A percentile compares a stretch with the other conserved stretches of the same genome.
phyloP scores from a whole-genome alignment of 2,113 vertebrate species.

The Vulpes lagopus region DNA sequence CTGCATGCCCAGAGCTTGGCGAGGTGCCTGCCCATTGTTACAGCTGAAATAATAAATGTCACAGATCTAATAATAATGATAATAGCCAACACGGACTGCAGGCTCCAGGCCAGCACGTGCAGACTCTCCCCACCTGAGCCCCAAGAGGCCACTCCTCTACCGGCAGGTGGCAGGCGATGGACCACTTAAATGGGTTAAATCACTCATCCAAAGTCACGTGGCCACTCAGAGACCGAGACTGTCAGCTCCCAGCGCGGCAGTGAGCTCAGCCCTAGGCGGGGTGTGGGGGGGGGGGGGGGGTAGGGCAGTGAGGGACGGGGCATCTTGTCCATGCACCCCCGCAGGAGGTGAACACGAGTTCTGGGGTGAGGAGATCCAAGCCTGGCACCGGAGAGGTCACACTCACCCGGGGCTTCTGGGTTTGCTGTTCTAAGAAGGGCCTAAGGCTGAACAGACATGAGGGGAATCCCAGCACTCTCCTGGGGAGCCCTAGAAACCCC shows the following conservation, averaged over 20 bases:
- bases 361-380: background rate
- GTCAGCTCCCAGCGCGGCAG: background rate
- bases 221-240: background rate
- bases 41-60: background rate
- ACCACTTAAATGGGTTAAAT: background rate
- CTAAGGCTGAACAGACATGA: accelerated
- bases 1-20: background rate
- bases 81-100: accelerated
- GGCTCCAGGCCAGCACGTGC: background rate
- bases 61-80: background rate
- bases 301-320: accelerated
- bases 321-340: accelerated
- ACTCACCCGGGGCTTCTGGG: background rate
- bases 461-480: background rate
- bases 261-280: background rate
- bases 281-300: no score
- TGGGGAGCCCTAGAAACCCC: background rate
- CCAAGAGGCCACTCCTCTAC: background rate
- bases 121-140: background rate
- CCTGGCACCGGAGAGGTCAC: accelerated
- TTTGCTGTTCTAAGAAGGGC: no score
- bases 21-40: background rate
- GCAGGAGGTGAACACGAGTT: background rate
- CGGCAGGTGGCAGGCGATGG: accelerated
- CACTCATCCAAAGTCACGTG: background rate